Evolutionary conservation across 2,113 vertebrate genomes (phyloP).

Genomic region (Penelope pileata): DNA sequence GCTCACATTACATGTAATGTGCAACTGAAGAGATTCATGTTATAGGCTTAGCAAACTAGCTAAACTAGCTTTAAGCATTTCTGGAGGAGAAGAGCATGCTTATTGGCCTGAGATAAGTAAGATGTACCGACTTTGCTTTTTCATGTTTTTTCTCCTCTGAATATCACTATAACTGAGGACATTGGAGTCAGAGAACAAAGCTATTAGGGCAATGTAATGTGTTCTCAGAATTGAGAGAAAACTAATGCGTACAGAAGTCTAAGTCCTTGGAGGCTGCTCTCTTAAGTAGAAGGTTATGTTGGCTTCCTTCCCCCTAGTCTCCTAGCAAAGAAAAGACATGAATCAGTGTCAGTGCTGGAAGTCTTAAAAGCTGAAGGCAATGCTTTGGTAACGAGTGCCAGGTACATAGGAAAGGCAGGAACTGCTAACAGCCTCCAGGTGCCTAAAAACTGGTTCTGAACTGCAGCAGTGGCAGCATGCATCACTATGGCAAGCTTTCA

Average conservation of each 20-base stretch:
- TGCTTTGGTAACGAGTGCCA: background rate
- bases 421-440: background rate
- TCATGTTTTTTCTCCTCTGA: background rate
- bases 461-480: rapidly evolving
- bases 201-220: background rate
- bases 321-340: background rate
- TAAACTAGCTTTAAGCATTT: background rate
- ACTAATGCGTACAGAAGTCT: background rate
- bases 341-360: background rate
- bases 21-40: background rate
- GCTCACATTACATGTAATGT: background rate
- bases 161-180: background rate
- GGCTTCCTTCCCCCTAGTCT: background rate
- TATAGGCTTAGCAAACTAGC: background rate
- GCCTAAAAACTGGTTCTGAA: background rate
- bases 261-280: background rate
- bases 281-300: background rate
- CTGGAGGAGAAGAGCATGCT: background rate
- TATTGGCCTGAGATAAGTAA: background rate
- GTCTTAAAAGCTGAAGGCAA: background rate
- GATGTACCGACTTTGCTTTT: background rate
- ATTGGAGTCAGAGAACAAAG: rapidly evolving
- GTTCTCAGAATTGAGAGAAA: background rate
- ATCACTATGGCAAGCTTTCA: background rate
- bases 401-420: background rate